Conservation (phyloP, 2,888 invertebrate species). For the Acleris laterana region DNA sequence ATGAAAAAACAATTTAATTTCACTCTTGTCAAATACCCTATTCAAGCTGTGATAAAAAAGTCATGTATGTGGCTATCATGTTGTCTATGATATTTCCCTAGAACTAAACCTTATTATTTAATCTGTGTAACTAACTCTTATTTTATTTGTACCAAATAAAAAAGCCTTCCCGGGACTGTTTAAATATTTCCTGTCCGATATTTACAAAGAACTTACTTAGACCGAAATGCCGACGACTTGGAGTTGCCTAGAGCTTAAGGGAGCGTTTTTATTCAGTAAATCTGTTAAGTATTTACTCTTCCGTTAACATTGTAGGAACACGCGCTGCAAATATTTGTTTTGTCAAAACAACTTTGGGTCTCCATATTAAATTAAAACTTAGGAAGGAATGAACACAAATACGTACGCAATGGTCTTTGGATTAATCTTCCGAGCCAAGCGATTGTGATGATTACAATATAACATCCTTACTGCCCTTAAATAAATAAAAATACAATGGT, state of each 20-base stretch:
- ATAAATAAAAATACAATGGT: no score
- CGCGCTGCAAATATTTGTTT: conserved; percentile 1
- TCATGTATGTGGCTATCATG: no score
- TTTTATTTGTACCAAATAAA: conserved; percentile 4
- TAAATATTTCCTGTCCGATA: conserved; percentile 46
- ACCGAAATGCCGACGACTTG: conserved; percentile 41
- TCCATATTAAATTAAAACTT: neutral
- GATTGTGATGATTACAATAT: no score
- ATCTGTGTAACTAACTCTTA: neutral
- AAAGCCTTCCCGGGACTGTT: conserved; percentile 16
- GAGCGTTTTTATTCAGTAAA: conserved; percentile 9
- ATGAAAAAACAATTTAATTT: no score
- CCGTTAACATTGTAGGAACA: conserved; percentile 3
- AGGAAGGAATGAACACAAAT: no score
- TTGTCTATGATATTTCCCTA: no score
- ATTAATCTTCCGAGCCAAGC: no score
- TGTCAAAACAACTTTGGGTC: neutral
- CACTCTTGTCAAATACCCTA: no score
- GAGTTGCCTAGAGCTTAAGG: conserved; percentile 3
- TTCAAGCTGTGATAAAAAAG: no score
- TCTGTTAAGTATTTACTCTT: neutral
- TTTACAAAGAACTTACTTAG: conserved; percentile 65
- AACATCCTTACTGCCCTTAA: no score
- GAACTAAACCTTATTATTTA: no score
- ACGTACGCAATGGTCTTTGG: no score